These are phyloP conservation scores for Crioceris asparagi DNA, from an alignment of 2,888 invertebrate species.

Conservation along the genomic window DNA sequence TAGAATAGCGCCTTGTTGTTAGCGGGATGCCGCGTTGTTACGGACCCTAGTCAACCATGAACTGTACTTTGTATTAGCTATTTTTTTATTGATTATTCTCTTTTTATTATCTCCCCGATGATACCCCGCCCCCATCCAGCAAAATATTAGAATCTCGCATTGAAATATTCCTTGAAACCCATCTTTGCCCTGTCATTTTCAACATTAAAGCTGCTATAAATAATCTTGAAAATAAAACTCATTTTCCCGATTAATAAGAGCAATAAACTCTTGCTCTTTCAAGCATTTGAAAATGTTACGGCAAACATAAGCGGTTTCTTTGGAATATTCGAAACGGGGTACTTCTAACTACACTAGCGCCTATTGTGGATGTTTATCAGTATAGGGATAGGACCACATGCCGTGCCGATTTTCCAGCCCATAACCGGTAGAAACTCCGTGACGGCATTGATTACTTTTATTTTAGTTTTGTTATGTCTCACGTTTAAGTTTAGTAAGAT, in stretches of 20 bases:
- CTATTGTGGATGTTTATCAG: slow-evolving; percentile 21
- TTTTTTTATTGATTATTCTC: slow-evolving; percentile 18
- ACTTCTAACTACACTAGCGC: too few relatives aligned
- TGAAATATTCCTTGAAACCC: too few relatives aligned
- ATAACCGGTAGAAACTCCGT: slow-evolving; percentile 22
- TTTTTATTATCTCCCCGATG: slow-evolving; percentile 18
- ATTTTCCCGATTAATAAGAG: too few relatives aligned
- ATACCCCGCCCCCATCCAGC: slow-evolving; percentile 18
- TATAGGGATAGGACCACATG: slow-evolving; percentile 26
- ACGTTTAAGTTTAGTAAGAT: slow-evolving; percentile 24
- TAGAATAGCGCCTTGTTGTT: slow-evolving; percentile 39
- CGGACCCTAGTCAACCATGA: slow-evolving; percentile 40
- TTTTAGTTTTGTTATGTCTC: slow-evolving; percentile 25
- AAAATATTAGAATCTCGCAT: too few relatives aligned
- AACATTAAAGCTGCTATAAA: too few relatives aligned
- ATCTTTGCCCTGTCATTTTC: too few relatives aligned
- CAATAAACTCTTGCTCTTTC: too few relatives aligned
- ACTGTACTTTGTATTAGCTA: slow-evolving; percentile 29
- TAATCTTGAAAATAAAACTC: too few relatives aligned
- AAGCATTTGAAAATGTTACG: too few relatives aligned
- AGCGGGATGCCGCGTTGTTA: slow-evolving; percentile 40
- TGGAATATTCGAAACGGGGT: too few relatives aligned
- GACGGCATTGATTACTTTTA: slow-evolving; percentile 26
- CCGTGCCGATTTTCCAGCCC: slow-evolving; percentile 29
- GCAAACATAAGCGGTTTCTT: too few relatives aligned